Conservation (phyloP, 2,797 vertebrate genomes). For the Hybognathus amarus region DNA sequence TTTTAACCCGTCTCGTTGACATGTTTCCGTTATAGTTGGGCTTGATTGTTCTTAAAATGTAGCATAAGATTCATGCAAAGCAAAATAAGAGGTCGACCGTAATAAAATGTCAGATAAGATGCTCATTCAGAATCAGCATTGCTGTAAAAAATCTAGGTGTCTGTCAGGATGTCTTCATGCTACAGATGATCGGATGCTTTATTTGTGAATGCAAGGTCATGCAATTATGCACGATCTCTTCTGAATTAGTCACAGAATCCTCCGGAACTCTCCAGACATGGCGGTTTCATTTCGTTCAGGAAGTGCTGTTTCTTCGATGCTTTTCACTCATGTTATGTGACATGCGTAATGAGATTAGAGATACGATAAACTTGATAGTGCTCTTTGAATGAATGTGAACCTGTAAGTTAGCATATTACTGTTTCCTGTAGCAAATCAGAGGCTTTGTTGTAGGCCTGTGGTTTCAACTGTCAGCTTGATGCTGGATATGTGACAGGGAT, state of each 20-base stretch:
- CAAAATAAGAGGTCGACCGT: not conserved
- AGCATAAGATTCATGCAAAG: not conserved
- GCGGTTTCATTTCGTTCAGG: not conserved
- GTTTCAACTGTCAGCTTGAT: not conserved
- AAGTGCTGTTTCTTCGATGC: conserved; percentile 13
- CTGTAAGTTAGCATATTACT: not conserved
- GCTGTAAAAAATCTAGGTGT: not conserved
- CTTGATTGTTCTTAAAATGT: not conserved
- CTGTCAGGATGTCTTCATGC: not conserved
- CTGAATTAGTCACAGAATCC: not conserved
- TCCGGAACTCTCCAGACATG: not conserved
- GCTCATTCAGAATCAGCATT: not conserved
- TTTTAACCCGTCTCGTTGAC: not conserved
- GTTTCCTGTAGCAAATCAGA: conserved; percentile 6
- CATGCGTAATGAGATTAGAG: not conserved
- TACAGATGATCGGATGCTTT: not conserved
- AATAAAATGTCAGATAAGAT: not conserved
- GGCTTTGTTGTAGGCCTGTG: not conserved
- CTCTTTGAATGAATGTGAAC: not conserved
- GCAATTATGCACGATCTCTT: not conserved
- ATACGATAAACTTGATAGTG: not conserved
- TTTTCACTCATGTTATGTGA: not conserved
- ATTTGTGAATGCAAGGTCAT: conserved; percentile 20
- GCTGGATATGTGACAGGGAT: conserved; percentile 20
- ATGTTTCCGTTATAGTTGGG: not conserved